phyloP scores from a whole-genome alignment of 2,888 invertebrate genomes.

The Yponomeuta sedellus region DNA sequence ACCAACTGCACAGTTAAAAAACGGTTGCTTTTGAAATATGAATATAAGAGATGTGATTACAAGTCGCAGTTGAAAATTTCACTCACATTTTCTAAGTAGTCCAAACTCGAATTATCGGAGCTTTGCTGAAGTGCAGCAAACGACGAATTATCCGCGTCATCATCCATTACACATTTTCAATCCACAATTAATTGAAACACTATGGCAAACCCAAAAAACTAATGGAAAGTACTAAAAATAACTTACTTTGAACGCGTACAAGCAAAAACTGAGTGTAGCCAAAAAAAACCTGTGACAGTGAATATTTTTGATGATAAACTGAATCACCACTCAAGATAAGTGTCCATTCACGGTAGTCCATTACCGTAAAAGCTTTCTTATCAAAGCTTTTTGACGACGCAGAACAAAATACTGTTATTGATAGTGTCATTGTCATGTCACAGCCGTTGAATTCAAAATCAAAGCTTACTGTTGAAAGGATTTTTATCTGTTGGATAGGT shows the following conservation, averaged over 20 bases:
- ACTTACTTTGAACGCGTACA: not conserved
- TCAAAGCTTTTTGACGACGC: slow-evolving; percentile 27
- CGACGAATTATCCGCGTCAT: not conserved
- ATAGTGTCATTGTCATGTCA: slow-evolving; percentile 11
- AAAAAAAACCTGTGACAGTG: not conserved
- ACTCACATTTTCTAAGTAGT: slow-evolving; percentile 48
- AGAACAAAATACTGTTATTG: slow-evolving; percentile 13
- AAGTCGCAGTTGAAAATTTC: not conserved
- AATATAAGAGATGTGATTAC: not conserved
- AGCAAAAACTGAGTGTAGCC: not conserved
- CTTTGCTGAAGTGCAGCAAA: slow-evolving; percentile 21
- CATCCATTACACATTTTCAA: not conserved
- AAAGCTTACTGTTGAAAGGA: not conserved
- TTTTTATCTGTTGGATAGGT: too few relatives aligned
- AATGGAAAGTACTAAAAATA: too few relatives aligned
- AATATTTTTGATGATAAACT: slow-evolving; percentile 12
- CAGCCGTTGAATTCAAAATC: not conserved
- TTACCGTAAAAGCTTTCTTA: slow-evolving; percentile 71
- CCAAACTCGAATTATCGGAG: slow-evolving; percentile 36
- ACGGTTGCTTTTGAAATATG: too few relatives aligned
- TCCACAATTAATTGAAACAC: not conserved
- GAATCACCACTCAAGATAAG: slow-evolving; percentile 11
- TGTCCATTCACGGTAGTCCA: slow-evolving; percentile 35
- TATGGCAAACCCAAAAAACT: not conserved
- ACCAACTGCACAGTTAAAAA: too few relatives aligned